Evolutionary conservation across 1,140 invertebrate species (phyloP).

Genomic region (Lasioglossum albipes): DNA sequence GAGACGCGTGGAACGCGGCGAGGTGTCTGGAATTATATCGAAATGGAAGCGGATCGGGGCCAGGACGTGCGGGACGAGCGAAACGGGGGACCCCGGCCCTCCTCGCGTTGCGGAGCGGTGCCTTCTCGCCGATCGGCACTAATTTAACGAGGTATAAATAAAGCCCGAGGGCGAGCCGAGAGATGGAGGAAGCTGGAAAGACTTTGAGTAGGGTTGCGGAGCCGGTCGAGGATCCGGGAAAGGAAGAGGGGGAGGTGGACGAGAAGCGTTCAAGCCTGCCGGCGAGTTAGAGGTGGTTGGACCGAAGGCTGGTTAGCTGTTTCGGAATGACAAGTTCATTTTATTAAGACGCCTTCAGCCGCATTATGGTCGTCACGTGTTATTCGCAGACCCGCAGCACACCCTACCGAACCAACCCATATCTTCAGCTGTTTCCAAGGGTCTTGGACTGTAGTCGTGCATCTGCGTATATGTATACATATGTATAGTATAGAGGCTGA

Average conservation of each 20-base stretch:
- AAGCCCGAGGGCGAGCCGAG: slow-evolving; percentile 50
- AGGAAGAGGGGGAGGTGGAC: not conserved
- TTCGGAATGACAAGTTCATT: slow-evolving; percentile 77
- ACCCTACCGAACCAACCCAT: slow-evolving; percentile 54
- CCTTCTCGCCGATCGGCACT: slow-evolving; percentile 68
- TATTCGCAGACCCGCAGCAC: slow-evolving; percentile 67
- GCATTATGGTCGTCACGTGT: slow-evolving; percentile 73
- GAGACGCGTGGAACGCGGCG: slow-evolving; percentile 56
- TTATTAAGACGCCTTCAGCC: slow-evolving; percentile 75
- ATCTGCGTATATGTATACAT: not conserved
- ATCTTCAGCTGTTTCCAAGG: slow-evolving; percentile 44
- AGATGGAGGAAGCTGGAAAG: slow-evolving; percentile 53
- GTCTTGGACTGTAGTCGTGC: slow-evolving; percentile 25
- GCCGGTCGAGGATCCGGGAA: not conserved
- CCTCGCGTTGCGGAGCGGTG: not conserved
- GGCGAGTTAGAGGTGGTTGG: slow-evolving; percentile 58
- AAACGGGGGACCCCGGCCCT: not conserved
- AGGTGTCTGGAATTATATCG: slow-evolving; percentile 54
- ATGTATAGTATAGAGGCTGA: not conserved
- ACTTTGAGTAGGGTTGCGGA: slow-evolving; percentile 57
- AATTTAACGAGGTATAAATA: slow-evolving; percentile 78
- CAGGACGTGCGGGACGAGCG: not conserved
- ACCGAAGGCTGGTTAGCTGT: slow-evolving; percentile 68
- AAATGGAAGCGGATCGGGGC: slow-evolving; percentile 27
- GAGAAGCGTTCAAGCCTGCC: slow-evolving; percentile 45